These are phyloP conservation scores for Carcina quercana DNA, from an alignment of 2,888 invertebrate species.

Conservation along the genomic window DNA sequence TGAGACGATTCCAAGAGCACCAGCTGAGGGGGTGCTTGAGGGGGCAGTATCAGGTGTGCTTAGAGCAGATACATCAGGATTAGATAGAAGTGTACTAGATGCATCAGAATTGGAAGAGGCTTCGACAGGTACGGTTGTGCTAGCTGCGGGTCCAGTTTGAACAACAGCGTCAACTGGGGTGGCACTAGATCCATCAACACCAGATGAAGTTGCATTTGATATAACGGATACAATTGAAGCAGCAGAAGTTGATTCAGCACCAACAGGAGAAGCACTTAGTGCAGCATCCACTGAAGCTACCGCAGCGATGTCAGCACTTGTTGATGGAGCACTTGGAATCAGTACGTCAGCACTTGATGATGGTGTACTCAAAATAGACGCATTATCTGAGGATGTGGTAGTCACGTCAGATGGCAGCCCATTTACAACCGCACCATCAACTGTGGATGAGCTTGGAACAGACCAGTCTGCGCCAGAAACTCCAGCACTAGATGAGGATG, in stretches of 20 bases:
- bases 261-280: constrained; percentile 1
- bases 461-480: constrained; percentile 1
- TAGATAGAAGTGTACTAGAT: not conserved
- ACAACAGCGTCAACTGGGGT: constrained; percentile 4
- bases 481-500: not conserved
- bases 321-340: not conserved
- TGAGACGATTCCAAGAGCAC: constrained; percentile 1
- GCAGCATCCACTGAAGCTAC: constrained; percentile 1
- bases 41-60: not conserved
- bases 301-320: not conserved
- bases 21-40: constrained; percentile 1
- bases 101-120: constrained; percentile 1
- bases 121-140: constrained; percentile 1
- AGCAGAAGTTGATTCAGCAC: constrained; percentile 20
- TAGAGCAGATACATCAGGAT: not conserved
- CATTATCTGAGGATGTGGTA: not conserved
- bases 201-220: constrained; percentile 1
- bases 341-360: too few relatives aligned
- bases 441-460: not conserved
- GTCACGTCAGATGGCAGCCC: not conserved
- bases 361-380: too few relatives aligned
- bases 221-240: not conserved
- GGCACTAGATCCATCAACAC: constrained; percentile 15
- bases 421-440: not conserved
- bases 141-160: constrained; percentile 1